Conservation (phyloP, 2,888 invertebrate species). For the Abrostola tripartita region DNA sequence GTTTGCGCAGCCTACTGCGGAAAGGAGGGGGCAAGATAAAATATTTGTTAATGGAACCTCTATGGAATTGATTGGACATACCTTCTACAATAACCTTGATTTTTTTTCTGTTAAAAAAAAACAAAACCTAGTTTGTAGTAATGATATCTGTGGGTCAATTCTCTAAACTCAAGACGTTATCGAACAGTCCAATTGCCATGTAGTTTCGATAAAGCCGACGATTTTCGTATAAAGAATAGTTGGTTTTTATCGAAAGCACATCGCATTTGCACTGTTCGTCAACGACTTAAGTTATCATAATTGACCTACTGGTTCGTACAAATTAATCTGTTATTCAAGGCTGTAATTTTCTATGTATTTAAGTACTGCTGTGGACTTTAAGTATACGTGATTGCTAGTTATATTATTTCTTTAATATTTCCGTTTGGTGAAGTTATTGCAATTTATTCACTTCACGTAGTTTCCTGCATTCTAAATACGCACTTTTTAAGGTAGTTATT, state of each 20-base stretch:
- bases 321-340: constrained; percentile 7
- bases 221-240: too few species aligned
- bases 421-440: constrained; percentile 18
- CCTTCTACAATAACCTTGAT: constrained; percentile 8
- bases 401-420: constrained; percentile 14
- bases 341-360: constrained; percentile 17
- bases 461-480: constrained; percentile 12
- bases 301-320: background rate
- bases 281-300: background rate
- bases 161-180: too few species aligned
- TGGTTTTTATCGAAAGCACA: too few species aligned
- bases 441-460: background rate
- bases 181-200: too few species aligned
- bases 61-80: constrained; percentile 53
- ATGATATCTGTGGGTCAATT: too few species aligned
- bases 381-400: constrained; percentile 34
- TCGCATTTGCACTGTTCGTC: too few species aligned
- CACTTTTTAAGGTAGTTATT: background rate
- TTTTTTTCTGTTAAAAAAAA: constrained; percentile 5
- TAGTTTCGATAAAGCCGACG: too few species aligned
- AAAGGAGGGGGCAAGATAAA: constrained; percentile 57
- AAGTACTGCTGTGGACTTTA: constrained; percentile 19
- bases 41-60: constrained; percentile 60
- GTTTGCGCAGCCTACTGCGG: constrained; percentile 55
- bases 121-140: background rate